phyloP scores from a whole-genome alignment of 2,797 vertebrate species.

The Bovichtus variegatus region DNA sequence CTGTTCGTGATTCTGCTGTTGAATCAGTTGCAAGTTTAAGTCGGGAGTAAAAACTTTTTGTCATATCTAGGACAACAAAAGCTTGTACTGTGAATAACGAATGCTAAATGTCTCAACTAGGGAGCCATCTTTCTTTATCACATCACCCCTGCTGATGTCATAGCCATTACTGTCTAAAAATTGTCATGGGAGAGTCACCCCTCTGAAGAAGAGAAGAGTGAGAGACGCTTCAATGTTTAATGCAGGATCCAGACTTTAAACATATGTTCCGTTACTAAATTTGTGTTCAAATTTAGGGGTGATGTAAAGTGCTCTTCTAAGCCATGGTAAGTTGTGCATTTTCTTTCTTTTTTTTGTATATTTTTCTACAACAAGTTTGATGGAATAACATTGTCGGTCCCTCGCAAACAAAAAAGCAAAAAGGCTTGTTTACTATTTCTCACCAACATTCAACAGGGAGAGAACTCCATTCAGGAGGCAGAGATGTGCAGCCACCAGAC shows the following conservation, averaged over 20 bases:
- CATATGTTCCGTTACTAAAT: neutral
- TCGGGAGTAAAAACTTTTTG: conserved; percentile 49
- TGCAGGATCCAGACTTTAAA: conserved; percentile 30
- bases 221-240: conserved; percentile 28
- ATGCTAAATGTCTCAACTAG: conserved; percentile 60
- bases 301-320: conserved; percentile 3
- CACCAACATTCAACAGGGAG: conserved; percentile 7
- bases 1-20: conserved; percentile 6
- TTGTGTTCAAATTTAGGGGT: neutral
- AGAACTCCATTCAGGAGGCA: conserved; percentile 15
- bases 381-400: conserved; percentile 5
- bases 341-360: no score
- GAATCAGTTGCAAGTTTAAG: conserved; percentile 27
- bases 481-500: conserved; percentile 28
- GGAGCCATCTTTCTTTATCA: conserved; percentile 63
- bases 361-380: neutral
- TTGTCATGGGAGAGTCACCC: conserved; percentile 29
- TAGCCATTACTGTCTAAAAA: conserved; percentile 49
- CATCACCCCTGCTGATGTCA: conserved; percentile 43
- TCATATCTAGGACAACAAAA: conserved; percentile 68
- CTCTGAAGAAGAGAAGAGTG: conserved; percentile 33
- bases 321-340: neutral
- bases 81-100: conserved; percentile 52
- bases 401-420: conserved; percentile 15
- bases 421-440: conserved; percentile 4